Conservation (phyloP, 2,113 vertebrate genomes). For the Tetrao urogallus region DNA sequence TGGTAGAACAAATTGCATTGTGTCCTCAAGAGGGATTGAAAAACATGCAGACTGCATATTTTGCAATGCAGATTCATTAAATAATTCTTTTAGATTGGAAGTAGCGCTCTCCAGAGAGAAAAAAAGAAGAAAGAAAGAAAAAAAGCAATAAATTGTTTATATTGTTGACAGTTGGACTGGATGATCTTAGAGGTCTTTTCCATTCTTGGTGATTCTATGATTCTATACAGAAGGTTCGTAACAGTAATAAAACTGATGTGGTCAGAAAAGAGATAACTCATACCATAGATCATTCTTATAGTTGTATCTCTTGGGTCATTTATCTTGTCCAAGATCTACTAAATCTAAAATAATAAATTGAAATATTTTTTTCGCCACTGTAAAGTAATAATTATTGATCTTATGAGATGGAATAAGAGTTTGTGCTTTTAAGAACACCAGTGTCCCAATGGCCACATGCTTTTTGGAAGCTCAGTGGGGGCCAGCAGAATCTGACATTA, state of each 20-base stretch:
- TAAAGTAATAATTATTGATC: neutral
- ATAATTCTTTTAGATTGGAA: neutral
- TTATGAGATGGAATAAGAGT: neutral
- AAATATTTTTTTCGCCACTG: accelerated
- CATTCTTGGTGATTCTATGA: no score
- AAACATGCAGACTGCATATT: neutral
- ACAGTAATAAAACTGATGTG: neutral
- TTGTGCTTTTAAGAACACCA: neutral
- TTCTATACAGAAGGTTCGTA: neutral
- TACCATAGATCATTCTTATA: neutral
- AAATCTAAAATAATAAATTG: neutral
- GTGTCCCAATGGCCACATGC: accelerated
- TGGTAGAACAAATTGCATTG: neutral
- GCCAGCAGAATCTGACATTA: neutral
- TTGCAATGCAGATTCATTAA: neutral
- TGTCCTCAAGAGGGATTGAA: neutral
- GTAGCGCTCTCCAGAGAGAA: neutral
- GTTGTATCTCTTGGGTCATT: neutral
- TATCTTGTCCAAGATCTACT: neutral
- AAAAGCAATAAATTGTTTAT: neutral
- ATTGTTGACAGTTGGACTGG: no score
- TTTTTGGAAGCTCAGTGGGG: neutral
- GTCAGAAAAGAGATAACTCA: neutral
- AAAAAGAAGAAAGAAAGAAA: neutral
- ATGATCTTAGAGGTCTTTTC: no score